These are phyloP conservation scores for Callipepla californica DNA, from an alignment of 2,113 vertebrate species.

Conservation along the genomic window DNA sequence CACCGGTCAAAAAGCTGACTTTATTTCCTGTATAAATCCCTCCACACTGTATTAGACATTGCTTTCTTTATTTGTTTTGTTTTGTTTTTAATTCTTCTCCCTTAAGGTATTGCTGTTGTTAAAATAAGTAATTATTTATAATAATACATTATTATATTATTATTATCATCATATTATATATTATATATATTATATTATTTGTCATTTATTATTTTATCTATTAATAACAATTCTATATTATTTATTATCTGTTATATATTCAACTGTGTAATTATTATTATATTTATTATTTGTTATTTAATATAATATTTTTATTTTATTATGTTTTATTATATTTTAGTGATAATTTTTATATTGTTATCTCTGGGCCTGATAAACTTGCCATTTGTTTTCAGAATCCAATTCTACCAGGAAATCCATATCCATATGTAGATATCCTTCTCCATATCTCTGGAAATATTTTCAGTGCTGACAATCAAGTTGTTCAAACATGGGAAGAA, in stretches of 20 bases:
- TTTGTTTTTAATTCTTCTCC: fast-evolving
- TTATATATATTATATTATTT: no score
- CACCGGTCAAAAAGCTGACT: not conserved
- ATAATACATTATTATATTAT: no score
- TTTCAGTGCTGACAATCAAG: not conserved
- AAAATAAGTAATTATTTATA: no score
- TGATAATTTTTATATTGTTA: not conserved
- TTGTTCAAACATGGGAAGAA: not conserved
- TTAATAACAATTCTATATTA: no score
- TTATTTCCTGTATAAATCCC: not conserved
- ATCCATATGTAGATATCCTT: not conserved
- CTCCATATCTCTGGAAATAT: fast-evolving
- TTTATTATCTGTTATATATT: no score
- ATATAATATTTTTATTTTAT: no score
- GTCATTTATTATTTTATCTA: no score
- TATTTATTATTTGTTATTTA: no score
- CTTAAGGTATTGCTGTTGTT: not conserved
- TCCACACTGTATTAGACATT: not conserved
- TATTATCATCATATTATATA: no score
- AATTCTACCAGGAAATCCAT: not conserved
- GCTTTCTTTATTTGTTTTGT: no score
- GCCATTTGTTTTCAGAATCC: not conserved
- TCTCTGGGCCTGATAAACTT: not conserved
- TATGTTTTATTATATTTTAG: not conserved
- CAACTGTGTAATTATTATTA: no score